Evolutionary conservation across 2,113 vertebrate species (phyloP).

Genomic region (Crocuta crocuta): DNA sequence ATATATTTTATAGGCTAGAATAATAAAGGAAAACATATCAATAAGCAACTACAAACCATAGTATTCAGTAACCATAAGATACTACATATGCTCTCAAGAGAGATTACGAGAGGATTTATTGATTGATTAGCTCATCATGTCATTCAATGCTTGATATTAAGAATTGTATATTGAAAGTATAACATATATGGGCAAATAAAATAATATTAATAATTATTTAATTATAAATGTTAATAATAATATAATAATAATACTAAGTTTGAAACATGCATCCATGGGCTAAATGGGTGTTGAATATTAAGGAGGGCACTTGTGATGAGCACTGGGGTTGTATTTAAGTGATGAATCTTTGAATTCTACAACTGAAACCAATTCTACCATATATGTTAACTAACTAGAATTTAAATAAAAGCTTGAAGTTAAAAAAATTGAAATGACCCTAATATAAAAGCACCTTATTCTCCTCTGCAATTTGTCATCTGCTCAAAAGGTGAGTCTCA

Average conservation of each 20-base stretch:
- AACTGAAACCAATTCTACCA: too few species aligned
- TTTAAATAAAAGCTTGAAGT: too few species aligned
- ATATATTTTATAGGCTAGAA: background rate
- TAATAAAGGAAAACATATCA: background rate
- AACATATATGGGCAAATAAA: background rate
- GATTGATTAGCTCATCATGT: background rate
- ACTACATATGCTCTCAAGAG: background rate
- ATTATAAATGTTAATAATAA: background rate
- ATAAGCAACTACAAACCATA: background rate
- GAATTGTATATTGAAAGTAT: background rate
- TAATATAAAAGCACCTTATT: background rate
- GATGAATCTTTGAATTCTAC: too few species aligned
- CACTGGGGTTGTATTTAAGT: too few species aligned
- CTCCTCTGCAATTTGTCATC: background rate
- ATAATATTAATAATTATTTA: background rate
- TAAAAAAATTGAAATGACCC: background rate
- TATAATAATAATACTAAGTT: background rate
- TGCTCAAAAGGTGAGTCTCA: background rate
- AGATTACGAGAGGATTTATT: background rate
- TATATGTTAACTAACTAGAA: too few species aligned
- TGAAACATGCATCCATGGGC: background rate
- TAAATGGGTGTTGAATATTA: too few species aligned
- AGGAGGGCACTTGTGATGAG: too few species aligned
- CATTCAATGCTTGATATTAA: background rate
- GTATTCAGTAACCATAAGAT: background rate